Evolutionary conservation across 2,888 invertebrate genomes (phyloP).

Genomic region (Agrypnus murinus): DNA sequence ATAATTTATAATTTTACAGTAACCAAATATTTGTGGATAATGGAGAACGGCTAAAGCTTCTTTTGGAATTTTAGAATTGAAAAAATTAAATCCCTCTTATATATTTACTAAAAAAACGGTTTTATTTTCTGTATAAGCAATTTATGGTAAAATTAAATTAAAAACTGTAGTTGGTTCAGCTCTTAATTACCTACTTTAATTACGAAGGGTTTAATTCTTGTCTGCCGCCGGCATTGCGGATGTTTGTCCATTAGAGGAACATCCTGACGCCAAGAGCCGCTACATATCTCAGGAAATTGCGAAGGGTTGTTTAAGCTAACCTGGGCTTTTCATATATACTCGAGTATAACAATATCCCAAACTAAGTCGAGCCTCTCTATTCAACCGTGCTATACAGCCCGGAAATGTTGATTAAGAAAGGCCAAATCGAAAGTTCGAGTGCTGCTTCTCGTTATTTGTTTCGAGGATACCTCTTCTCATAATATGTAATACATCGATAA

Average conservation of each 20-base stretch:
- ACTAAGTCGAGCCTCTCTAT: conserved; percentile 13
- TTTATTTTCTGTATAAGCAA: not conserved
- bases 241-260: conserved; percentile 39
- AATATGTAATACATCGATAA: too few relatives aligned
- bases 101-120: not conserved
- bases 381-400: conserved; percentile 7
- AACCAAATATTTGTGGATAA: too few relatives aligned
- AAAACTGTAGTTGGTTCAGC: not conserved
- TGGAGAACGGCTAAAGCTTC: too few relatives aligned
- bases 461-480: too few relatives aligned
- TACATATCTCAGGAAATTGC: conserved; percentile 39
- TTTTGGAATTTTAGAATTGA: too few relatives aligned
- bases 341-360: conserved; percentile 25
- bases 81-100: not conserved
- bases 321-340: conserved; percentile 33
- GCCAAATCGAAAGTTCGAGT: conserved; percentile 18
- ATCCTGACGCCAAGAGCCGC: conserved; percentile 35
- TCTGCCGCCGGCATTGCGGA: conserved; percentile 27
- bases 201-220: conserved; percentile 35
- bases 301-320: conserved; percentile 36
- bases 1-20: not conserved
- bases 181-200: conserved; percentile 28
- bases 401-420: conserved; percentile 25
- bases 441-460: not conserved
- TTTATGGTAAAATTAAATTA: conserved; percentile 15